phyloP scores from a whole-genome alignment of 1,140 invertebrate species.

The Drosophila subobscura region DNA sequence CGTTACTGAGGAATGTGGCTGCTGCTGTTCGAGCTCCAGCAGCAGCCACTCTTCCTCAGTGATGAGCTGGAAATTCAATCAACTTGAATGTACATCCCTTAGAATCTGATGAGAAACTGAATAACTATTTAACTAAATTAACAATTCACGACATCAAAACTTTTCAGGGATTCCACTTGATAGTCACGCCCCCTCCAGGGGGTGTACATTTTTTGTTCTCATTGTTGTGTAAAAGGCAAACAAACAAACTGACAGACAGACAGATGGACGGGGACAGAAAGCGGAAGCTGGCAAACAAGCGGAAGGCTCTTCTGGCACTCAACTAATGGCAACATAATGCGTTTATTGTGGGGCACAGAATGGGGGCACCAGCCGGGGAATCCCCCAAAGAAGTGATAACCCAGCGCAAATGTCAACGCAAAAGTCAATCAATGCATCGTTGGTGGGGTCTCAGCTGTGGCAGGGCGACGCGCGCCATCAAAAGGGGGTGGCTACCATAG shows the following conservation, averaged over 20 bases:
- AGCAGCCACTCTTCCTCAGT: too few species aligned
- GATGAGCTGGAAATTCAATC: constrained; percentile 7
- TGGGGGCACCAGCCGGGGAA: constrained; percentile 37
- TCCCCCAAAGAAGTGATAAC: constrained; percentile 62
- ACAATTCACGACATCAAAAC: constrained; percentile 73
- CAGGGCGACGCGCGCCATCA: constrained; percentile 2
- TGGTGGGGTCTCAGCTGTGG: constrained; percentile 11
- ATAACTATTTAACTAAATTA: constrained; percentile 75
- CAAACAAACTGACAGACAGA: constrained; percentile 35
- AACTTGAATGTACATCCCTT: constrained; percentile 16
- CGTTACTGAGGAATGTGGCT: too few species aligned
- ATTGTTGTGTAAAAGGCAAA: constrained; percentile 59
- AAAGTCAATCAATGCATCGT: constrained; percentile 75
- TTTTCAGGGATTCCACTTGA: constrained; percentile 39
- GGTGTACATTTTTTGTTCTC: constrained; percentile 49
- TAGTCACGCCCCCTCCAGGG: constrained; percentile 18
- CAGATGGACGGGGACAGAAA: constrained; percentile 39
- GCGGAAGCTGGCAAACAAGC: constrained; percentile 79
- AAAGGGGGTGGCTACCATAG: constrained; percentile 20
- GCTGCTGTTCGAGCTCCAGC: too few species aligned
- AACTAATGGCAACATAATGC: constrained; percentile 81
- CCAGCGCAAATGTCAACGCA: constrained; percentile 77
- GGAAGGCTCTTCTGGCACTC: constrained; percentile 80
- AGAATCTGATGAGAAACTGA: constrained; percentile 29
- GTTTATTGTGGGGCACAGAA: constrained; percentile 75